A percentile compares a stretch with the other conserved stretches of the same genome.
Conservation (phyloP, 2,888 invertebrate genomes). For the Perithous albicinctus region DNA sequence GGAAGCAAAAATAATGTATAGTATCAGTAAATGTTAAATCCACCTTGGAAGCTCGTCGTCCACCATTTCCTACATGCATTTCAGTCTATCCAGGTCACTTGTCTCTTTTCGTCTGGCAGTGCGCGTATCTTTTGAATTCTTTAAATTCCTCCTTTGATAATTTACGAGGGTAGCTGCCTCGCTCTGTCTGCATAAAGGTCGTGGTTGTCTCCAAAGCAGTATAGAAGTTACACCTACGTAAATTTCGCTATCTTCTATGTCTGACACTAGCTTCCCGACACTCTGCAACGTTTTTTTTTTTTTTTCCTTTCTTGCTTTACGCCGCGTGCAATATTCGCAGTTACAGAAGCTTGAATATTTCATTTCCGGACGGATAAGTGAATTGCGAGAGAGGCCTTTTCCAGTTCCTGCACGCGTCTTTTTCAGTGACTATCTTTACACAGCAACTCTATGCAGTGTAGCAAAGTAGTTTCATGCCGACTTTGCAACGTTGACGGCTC, state of each 20-base stretch:
- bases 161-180: slow-evolving; percentile 12
- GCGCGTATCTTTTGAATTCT: slow-evolving; percentile 27
- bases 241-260: not conserved
- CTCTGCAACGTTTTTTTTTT: not conserved
- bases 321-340: slow-evolving; percentile 9
- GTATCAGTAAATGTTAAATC: too few relatives aligned
- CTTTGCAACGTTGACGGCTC: not conserved
- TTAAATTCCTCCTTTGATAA: slow-evolving; percentile 29
- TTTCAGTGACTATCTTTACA: not conserved
- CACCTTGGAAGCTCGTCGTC: not conserved
- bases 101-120: not conserved
- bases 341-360: slow-evolving; percentile 37
- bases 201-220: slow-evolving; percentile 25
- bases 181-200: slow-evolving; percentile 27
- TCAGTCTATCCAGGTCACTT: slow-evolving; percentile 15
- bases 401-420: slow-evolving; percentile 17
- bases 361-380: slow-evolving; percentile 35
- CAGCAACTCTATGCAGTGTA: not conserved
- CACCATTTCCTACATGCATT: not conserved
- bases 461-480: not conserved
- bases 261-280: not conserved
- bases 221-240: slow-evolving; percentile 45
- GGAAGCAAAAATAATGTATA: too few relatives aligned
- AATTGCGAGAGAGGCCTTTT: slow-evolving; percentile 21
- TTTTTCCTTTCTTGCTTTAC: too few relatives aligned